Percentiles rank a stretch among this genome's conserved stretches.
phyloP scores from a whole-genome alignment of 1,140 invertebrate genomes.

The Drosophila watanabei region DNA sequence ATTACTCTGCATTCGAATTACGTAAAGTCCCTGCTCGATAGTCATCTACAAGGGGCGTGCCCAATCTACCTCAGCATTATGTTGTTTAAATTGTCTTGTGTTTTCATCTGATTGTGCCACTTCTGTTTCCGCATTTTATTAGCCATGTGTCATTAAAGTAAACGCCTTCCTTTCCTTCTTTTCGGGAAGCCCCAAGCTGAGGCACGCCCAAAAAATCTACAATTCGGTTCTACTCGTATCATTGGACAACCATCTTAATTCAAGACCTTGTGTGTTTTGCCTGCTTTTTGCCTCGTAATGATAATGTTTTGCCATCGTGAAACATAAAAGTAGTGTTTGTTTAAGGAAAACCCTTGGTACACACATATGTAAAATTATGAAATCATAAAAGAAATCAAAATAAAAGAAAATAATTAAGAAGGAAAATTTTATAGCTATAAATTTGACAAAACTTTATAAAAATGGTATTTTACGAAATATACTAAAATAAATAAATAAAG shows the following conservation, averaged over 20 bases:
- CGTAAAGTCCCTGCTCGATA: slow-evolving; percentile 4
- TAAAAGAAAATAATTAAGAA: not conserved
- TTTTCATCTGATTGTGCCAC: slow-evolving; percentile 37
- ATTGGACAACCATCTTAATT: slow-evolving; percentile 64
- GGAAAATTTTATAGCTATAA: no score
- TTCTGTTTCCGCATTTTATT: slow-evolving; percentile 56
- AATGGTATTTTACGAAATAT: no score
- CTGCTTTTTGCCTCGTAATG: slow-evolving; percentile 26
- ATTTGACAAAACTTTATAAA: no score
- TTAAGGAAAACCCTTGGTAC: no score
- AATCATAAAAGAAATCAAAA: not conserved
- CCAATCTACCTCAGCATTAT: slow-evolving; percentile 24
- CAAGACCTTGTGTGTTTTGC: not conserved
- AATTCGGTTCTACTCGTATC: slow-evolving; percentile 56
- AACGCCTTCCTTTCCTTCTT: not conserved
- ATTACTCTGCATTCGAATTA: not conserved
- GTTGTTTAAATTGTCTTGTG: slow-evolving; percentile 51
- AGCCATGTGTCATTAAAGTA: slow-evolving; percentile 23
- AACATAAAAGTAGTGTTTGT: not conserved
- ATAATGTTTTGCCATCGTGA: slow-evolving; percentile 1
- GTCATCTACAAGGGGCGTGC: slow-evolving; percentile 26
- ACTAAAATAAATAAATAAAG: no score
- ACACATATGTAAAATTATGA: not conserved
- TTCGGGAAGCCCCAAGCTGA: not conserved
- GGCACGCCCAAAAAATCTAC: slow-evolving; percentile 27